Conservation (phyloP, 2,797 vertebrate genomes). For the Helarctos malayanus region DNA sequence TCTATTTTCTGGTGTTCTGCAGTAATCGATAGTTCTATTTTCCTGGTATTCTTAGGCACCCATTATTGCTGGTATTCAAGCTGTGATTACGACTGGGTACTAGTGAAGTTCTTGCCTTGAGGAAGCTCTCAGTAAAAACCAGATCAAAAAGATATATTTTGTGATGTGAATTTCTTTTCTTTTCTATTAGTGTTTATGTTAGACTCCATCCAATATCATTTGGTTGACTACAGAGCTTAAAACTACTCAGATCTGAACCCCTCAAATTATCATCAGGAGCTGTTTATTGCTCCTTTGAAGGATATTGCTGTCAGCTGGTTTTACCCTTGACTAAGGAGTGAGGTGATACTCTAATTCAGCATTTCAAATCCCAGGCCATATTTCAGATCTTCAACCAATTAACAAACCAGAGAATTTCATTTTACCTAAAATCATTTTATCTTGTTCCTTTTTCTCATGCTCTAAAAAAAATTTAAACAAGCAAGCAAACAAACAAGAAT, state of each 20-base stretch:
- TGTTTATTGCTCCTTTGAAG: background rate
- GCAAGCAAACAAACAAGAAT: background rate
- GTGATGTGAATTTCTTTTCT: background rate
- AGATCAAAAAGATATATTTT: background rate
- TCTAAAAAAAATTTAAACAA: background rate
- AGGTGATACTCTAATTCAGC: background rate
- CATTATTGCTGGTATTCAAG: background rate
- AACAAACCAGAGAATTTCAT: background rate
- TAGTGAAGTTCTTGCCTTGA: background rate
- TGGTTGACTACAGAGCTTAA: background rate
- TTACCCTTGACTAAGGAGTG: background rate
- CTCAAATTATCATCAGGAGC: background rate
- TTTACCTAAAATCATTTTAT: background rate
- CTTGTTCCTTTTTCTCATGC: background rate
- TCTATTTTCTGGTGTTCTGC: background rate
- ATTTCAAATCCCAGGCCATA: background rate
- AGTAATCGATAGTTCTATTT: background rate
- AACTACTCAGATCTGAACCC: background rate
- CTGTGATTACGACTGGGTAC: background rate
- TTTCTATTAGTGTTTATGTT: background rate
- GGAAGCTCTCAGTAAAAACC: background rate
- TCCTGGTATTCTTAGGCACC: background rate
- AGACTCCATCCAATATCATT: background rate
- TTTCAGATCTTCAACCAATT: background rate
- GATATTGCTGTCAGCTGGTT: background rate